These are phyloP conservation scores for Oncorhynchus nerka DNA, from an alignment of 2,113 vertebrate genomes.

Conservation along the genomic window DNA sequence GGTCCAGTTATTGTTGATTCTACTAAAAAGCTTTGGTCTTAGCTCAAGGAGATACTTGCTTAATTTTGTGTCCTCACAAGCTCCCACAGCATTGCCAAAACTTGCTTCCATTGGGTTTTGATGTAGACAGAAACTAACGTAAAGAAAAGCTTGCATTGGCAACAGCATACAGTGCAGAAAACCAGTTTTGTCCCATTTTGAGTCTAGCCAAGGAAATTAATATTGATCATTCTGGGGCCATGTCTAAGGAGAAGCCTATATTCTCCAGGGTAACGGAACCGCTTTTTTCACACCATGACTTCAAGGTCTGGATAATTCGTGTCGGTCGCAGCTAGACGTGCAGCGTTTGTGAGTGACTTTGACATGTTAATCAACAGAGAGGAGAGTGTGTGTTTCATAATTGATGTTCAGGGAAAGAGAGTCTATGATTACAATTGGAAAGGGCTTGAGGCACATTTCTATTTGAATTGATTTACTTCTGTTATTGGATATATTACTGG, in stretches of 20 bases:
- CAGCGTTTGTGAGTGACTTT: not conserved
- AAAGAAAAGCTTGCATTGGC: too few species aligned
- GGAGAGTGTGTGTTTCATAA: not conserved
- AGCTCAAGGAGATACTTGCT: not conserved
- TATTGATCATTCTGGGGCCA: not conserved
- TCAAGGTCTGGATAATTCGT: not conserved
- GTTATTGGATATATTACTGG: not conserved
- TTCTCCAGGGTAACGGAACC: not conserved
- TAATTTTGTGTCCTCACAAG: not conserved
- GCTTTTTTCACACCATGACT: not conserved
- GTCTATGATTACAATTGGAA: not conserved
- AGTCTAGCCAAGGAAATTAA: not conserved
- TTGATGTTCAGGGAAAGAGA: not conserved
- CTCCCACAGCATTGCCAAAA: not conserved
- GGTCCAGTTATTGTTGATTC: not conserved
- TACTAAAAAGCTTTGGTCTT: not conserved
- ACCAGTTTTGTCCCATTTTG: not conserved
- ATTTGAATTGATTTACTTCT: not conserved
- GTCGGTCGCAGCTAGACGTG: not conserved
- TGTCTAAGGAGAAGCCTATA: not conserved
- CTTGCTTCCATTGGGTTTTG: not conserved
- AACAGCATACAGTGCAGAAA: not conserved
- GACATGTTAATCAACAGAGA: not conserved
- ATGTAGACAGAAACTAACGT: not conserved
- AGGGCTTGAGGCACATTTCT: not conserved